Evolutionary conservation across 2,797 vertebrate genomes (phyloP), one percentile per base, ranked within the genome.

Genomic region (Smutsia temminckii): DNA sequence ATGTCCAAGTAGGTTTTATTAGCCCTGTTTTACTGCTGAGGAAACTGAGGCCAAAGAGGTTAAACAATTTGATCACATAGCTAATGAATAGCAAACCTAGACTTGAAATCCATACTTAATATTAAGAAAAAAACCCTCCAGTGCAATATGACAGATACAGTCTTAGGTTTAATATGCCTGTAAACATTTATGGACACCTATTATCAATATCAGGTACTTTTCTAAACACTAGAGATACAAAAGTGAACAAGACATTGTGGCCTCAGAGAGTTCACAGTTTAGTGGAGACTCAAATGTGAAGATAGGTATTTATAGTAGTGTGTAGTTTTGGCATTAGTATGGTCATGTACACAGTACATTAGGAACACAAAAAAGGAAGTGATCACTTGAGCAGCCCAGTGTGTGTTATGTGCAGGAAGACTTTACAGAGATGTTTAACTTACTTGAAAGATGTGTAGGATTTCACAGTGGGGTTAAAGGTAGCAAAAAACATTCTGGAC

Each of bases 1-100:
- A 95, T 96, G 94, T 96, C 40, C 46, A 96, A 83, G 55, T 93
- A 84, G 53, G 17, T 95, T 77, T 81, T 96, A 61, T 91, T 95
- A 96, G 53, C 59, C 66, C 59, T 32, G 17, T 89, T 95, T 96
- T 90, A 40, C 51, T 90, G 53, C 68, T 96, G 85, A 95, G 81
- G 85, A 94, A 97, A 97, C 87, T 68, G 57, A 94, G 84, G 80
- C 74, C 83, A 91, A 85, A 80, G 69, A 85, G 27, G 37, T 92
- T 95, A 91, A 94, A 86, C 64, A 94, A 9, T 42, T 95, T 88
- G 27, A 89, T 85, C 61, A 61, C 88, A 49, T 16, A 88, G 46
- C 72, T 95, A 81, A 61, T 90, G 27, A 91, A 77, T 32, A 87
- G 42, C 21, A 89, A 49, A 72, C 34, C 53, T 95, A 69, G 81